Percentiles rank a stretch among this genome's conserved stretches.
These are phyloP conservation scores for Penaeus vannamei DNA, from an alignment of 1,140 invertebrate genomes.

Conservation along the genomic window DNA sequence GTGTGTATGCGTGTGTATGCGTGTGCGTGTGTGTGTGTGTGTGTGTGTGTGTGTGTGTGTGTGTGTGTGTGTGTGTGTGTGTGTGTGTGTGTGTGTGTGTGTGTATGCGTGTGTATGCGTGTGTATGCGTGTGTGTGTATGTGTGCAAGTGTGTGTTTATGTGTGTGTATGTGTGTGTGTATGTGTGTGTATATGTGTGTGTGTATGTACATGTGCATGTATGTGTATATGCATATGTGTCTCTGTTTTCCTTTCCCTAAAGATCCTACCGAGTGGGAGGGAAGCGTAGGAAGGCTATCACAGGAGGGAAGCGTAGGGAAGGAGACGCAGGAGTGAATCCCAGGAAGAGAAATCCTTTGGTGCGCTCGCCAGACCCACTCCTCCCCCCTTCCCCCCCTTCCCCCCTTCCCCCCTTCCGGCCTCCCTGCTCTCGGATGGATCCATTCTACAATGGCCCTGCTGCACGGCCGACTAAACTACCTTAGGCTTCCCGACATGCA, in stretches of 20 bases:
- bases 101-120: neutral
- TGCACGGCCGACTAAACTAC: too few species aligned
- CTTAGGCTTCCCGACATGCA: too few species aligned
- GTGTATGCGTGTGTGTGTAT: neutral
- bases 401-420: too few species aligned
- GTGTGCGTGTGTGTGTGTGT: constrained; percentile 11
- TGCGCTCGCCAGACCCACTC: too few species aligned
- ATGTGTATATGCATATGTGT: neutral
- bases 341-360: too few species aligned
- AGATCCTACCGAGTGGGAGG: neutral
- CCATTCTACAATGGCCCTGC: too few species aligned
- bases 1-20: constrained; percentile 11
- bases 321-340: too few species aligned
- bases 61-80: constrained; percentile 5
- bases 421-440: too few species aligned
- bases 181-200: constrained; percentile 14
- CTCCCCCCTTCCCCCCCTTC: too few species aligned
- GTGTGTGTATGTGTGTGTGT: neutral
- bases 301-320: too few species aligned
- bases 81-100: constrained; percentile 2
- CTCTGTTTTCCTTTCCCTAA: neutral
- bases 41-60: constrained; percentile 11
- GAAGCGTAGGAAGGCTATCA: too few species aligned
- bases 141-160: too few species aligned
- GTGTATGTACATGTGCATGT: constrained; percentile 5